phyloP scores from a whole-genome alignment of 2,113 vertebrate species.

The Phylloscopus whistleri region DNA sequence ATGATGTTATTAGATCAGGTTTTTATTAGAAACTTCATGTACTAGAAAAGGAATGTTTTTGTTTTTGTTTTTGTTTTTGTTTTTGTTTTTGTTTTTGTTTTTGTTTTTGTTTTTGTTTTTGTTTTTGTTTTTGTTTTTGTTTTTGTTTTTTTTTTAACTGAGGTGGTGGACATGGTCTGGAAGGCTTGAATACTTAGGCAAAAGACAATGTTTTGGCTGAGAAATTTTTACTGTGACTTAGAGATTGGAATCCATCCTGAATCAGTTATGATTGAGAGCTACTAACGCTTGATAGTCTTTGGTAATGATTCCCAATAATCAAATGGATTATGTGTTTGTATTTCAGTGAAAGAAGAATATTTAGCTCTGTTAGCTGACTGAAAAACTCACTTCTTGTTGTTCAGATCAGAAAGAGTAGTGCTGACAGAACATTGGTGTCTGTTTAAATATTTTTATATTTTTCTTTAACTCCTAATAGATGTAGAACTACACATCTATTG shows the following conservation, averaged over 20 bases:
- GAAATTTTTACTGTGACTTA: background rate
- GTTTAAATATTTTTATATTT: background rate
- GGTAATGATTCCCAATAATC: background rate
- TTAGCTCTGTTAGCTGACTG: background rate
- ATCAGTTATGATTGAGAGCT: background rate
- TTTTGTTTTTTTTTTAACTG: background rate
- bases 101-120: background rate
- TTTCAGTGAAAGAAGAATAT: background rate
- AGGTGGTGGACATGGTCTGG: background rate
- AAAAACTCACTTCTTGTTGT: background rate
- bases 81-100: background rate
- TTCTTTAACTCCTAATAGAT: background rate
- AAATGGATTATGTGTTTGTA: background rate
- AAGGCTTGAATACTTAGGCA: background rate
- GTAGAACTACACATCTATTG: background rate
- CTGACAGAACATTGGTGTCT: background rate
- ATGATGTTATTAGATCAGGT: constrained; percentile 29
- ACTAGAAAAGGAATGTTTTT: background rate
- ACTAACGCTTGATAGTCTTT: background rate
- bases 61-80: background rate
- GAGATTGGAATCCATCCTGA: background rate
- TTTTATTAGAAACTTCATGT: constrained; percentile 34
- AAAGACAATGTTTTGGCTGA: background rate
- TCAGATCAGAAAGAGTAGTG: background rate
- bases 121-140: background rate